Evolutionary conservation across 2,797 vertebrate genomes (phyloP).

Genomic region (Ataeniobius toweri): DNA sequence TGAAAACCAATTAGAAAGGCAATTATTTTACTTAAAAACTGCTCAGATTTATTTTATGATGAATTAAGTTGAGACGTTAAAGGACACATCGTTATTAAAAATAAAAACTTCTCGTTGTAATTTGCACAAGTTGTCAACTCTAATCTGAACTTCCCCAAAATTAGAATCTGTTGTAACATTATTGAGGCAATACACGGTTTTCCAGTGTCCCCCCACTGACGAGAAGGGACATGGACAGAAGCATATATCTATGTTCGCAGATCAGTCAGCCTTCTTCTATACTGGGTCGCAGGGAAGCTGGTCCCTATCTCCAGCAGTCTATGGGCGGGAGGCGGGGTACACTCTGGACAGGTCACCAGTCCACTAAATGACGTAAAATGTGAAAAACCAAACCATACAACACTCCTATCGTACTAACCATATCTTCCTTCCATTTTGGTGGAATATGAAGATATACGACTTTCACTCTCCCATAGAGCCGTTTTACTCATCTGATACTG

Average conservation of each 20-base stretch:
- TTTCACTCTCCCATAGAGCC: too few relatives aligned
- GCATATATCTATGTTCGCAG: not conserved
- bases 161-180: not conserved
- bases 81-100: not conserved
- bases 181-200: not conserved
- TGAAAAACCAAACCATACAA: not conserved
- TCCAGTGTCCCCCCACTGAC: not conserved
- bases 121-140: not conserved
- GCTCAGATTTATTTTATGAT: slow-evolving; percentile 2
- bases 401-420: not conserved
- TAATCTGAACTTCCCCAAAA: not conserved
- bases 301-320: too few relatives aligned
- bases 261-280: not conserved
- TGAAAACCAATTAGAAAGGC: slow-evolving; percentile 3
- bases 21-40: slow-evolving; percentile 11
- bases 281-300: too few relatives aligned
- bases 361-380: not conserved
- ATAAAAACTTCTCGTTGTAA: not conserved
- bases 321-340: too few relatives aligned
- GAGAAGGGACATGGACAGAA: not conserved
- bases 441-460: not conserved
- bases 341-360: too few relatives aligned
- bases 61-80: slow-evolving; percentile 1
- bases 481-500: too few relatives aligned
- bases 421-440: not conserved